Evolutionary conservation across 2,113 vertebrate genomes (phyloP).

Genomic region (Thoracochromis brauschi): DNA sequence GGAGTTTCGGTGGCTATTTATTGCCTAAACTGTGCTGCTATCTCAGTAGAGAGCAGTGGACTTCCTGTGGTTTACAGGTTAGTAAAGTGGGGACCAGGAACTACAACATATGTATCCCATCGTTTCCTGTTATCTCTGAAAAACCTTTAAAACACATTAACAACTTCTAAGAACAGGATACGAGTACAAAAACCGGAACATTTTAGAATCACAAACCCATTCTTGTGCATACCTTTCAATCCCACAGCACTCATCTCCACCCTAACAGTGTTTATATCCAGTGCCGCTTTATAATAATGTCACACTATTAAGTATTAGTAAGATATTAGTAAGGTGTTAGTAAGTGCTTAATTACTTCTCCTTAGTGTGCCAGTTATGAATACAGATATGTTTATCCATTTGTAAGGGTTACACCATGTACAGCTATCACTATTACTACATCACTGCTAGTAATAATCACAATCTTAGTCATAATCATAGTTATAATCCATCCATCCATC

Average conservation of each 20-base stretch:
- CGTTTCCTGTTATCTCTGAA: background rate
- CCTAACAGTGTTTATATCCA: background rate
- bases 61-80: background rate
- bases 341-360: background rate
- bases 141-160: background rate
- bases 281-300: background rate
- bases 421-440: background rate
- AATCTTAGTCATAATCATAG: background rate
- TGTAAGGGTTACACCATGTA: background rate
- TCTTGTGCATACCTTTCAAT: rapidly evolving
- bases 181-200: background rate
- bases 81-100: background rate
- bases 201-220: background rate
- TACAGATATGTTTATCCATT: background rate
- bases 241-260: background rate
- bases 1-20: background rate
- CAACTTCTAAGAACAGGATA: background rate
- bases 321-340: background rate
- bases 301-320: background rate
- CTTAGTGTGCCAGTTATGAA: background rate
- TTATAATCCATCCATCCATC: no score
- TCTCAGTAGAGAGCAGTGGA: background rate
- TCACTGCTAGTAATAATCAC: background rate
- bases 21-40: background rate
- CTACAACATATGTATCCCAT: background rate